phyloP scores from a whole-genome alignment of 2,113 vertebrate genomes.

The Sylvietta virens region DNA sequence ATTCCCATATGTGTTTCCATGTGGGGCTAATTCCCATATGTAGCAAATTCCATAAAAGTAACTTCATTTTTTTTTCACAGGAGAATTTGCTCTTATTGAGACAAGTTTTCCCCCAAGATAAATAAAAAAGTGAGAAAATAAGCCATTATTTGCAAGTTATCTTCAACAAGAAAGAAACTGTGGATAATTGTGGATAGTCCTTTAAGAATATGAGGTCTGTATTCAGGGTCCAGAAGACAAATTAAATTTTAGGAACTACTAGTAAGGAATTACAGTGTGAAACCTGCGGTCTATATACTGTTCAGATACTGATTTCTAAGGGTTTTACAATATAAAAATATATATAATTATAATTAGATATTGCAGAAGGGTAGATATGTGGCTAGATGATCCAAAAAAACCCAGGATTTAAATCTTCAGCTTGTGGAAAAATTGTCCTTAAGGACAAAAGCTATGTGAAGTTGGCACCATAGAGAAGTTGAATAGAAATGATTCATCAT shows the following conservation, averaged over 20 bases:
- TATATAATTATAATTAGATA: neutral
- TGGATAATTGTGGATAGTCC: neutral
- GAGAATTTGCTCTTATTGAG: neutral
- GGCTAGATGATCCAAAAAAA: neutral
- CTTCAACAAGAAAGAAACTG: neutral
- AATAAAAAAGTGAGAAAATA: neutral
- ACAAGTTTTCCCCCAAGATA: neutral
- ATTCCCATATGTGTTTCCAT: neutral
- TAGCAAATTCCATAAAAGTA: neutral
- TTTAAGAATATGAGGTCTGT: neutral
- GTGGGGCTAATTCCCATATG: rapidly evolving
- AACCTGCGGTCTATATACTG: neutral
- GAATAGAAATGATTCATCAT: neutral
- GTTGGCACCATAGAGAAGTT: neutral
- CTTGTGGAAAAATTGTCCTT: neutral
- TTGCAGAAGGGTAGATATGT: neutral
- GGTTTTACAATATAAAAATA: neutral
- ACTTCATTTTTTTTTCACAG: neutral
- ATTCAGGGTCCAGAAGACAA: neutral
- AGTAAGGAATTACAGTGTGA: neutral
- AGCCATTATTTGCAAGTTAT: neutral
- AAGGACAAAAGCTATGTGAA: neutral
- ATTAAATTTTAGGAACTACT: neutral
- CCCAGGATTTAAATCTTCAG: neutral
- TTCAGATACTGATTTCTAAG: neutral